Conservation (phyloP, 2,113 vertebrate species). For the Anseranas semipalmata region DNA sequence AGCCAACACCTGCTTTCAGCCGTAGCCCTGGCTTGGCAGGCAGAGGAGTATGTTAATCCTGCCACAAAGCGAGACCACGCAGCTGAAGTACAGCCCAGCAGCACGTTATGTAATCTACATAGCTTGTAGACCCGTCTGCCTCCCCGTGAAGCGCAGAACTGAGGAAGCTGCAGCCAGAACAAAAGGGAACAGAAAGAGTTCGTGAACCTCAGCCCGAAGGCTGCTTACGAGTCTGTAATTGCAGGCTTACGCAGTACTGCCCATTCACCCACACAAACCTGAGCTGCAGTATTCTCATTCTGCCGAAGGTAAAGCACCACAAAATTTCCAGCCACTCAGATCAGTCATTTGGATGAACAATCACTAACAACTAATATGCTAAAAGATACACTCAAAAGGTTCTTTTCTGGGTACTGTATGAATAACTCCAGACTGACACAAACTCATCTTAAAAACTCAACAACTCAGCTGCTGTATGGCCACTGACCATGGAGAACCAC, state of each 20-base stretch:
- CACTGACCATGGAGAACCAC: background rate
- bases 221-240: background rate
- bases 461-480: background rate
- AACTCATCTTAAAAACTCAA: constrained; percentile 15
- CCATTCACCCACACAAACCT: constrained; percentile 46
- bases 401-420: background rate
- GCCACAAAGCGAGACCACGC: background rate
- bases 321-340: constrained; percentile 58
- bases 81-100: background rate
- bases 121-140: background rate
- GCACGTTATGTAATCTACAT: background rate
- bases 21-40: background rate
- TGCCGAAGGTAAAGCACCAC: constrained; percentile 13
- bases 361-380: background rate
- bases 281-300: background rate
- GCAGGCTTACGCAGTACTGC: background rate
- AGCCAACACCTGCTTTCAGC: background rate
- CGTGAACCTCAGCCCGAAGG: background rate
- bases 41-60: background rate
- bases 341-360: constrained; percentile 41
- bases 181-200: constrained; percentile 38
- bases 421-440: constrained; percentile 5
- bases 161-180: constrained; percentile 5
- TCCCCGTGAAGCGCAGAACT: background rate
- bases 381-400: background rate